A percentile compares a stretch with the other conserved stretches of the same genome.
phyloP scores from a whole-genome alignment of 2,888 invertebrate species.

The Netelia melanura region DNA sequence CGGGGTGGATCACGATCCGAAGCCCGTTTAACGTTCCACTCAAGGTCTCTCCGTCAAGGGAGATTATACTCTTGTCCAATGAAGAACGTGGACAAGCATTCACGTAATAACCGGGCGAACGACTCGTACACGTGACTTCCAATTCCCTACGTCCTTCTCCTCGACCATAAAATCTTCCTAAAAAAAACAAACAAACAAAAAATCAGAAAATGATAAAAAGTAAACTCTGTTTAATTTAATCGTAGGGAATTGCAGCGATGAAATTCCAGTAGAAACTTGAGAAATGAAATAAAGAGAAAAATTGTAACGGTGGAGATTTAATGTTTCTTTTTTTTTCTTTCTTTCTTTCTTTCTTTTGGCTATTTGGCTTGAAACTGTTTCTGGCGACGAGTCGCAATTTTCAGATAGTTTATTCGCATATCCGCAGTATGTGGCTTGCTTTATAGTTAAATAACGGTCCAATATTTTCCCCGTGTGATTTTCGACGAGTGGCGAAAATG shows the following conservation, averaged over 20 bases:
- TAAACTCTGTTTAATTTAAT: too few relatives aligned
- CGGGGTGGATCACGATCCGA: slow-evolving; percentile 29
- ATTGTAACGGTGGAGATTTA: too few relatives aligned
- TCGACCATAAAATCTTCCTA: neutral
- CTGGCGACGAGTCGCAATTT: neutral
- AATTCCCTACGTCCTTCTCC: neutral
- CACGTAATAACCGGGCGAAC: slow-evolving; percentile 22
- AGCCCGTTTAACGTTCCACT: slow-evolving; percentile 53
- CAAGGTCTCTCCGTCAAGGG: slow-evolving; percentile 47
- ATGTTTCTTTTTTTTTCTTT: neutral
- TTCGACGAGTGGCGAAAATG: slow-evolving; percentile 29
- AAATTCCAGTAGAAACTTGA: too few relatives aligned
- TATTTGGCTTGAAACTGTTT: neutral
- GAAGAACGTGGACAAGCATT: slow-evolving; percentile 14
- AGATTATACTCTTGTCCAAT: slow-evolving; percentile 6
- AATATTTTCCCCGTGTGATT: slow-evolving; percentile 15
- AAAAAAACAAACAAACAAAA: neutral
- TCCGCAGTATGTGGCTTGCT: neutral
- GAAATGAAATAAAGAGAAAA: too few relatives aligned
- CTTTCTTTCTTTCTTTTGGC: neutral
- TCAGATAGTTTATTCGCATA: too few relatives aligned
- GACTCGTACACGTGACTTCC: neutral
- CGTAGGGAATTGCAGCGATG: too few relatives aligned
- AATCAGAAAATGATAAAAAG: neutral
- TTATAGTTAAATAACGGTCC: neutral